These are phyloP conservation scores for Helostoma temminkii DNA, from an alignment of 2,797 vertebrate genomes.

Conservation along the genomic window DNA sequence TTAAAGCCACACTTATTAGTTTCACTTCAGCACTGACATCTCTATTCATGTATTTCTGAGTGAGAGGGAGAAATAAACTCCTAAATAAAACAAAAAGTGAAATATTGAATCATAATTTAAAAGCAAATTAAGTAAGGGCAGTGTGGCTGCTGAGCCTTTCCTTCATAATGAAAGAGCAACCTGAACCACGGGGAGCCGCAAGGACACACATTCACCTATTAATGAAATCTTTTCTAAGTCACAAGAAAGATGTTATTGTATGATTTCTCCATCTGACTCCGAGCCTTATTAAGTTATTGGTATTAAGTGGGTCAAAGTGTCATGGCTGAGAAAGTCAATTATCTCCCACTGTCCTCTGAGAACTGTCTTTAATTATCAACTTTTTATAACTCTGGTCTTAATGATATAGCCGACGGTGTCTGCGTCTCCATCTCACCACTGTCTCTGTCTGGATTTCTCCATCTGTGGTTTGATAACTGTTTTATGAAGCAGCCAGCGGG, in stretches of 20 bases:
- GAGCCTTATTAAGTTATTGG: constrained; percentile 73
- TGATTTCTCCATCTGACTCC: constrained; percentile 59
- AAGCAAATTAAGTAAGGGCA: neutral
- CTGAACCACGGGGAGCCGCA: neutral
- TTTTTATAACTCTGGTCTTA: constrained; percentile 79
- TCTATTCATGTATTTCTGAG: constrained; percentile 6
- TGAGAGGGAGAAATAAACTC: constrained; percentile 1
- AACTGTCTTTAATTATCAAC: constrained; percentile 82
- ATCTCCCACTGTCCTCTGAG: constrained; percentile 68
- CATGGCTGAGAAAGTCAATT: constrained; percentile 75
- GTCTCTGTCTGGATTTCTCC: constrained; percentile 51
- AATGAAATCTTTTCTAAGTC: constrained; percentile 30
- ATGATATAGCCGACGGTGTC: constrained; percentile 72
- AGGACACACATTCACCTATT: neutral
- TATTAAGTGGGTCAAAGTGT: constrained; percentile 78
- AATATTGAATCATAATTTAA: constrained; percentile 18
- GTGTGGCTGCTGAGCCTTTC: neutral
- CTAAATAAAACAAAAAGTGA: constrained; percentile 13
- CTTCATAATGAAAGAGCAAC: neutral
- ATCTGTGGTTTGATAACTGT: constrained; percentile 70
- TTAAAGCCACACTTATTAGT: constrained; percentile 8
- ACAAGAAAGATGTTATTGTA: constrained; percentile 39
- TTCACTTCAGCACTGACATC: constrained; percentile 3
- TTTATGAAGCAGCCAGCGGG: constrained; percentile 40
- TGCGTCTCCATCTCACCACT: constrained; percentile 26